Base-by-base conservation (phyloP, 2,888 invertebrate genomes). In the Petrolisthes manimaculis region DNA sequence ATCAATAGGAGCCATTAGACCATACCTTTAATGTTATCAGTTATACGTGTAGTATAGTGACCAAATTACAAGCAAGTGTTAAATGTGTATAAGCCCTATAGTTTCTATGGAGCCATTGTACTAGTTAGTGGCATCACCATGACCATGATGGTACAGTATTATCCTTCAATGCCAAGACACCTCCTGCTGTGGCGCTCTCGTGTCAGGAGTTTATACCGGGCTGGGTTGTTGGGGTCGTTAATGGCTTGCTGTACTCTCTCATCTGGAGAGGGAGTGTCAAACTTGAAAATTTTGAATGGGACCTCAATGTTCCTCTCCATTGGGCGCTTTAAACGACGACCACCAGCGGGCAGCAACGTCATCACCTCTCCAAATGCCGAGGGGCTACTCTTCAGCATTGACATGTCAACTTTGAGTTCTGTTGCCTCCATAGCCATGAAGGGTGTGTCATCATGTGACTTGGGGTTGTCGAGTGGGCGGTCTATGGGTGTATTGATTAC, bases 241-340 rank as follows among this genome's bases (percentile, higher is more conserved):
- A 83, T 12, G 51, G 86, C 86, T 53, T 83, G 54, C 54, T 67
- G 51, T n/a, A 86, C 77, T 21, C 77, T n/a, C 54, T 86, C 86
- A 78, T 86, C 86, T 21, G 86, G 86, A 18, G 86, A 86, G 21
- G 83, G 86, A 37, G 83, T 83, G 67, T 86, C 86, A 83, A 86
- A 86, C 77, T 21, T 71, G 51, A 86, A 86, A 53, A 86, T 78
- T 61, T 24, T 61, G 54, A 86, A 86, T 2, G 86, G 86, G 9
- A 86, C 83, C n/a, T 5, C 6, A 14, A 86, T 77, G 18, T 14
- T 55, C 54, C 78, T 83, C 67, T 86, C 86, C 37, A 54, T 67
- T 21, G 69, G 82, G 9, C 78, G 67, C 54, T 83, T 82, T 12
- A 83, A 67, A 37, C 21, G n/a, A 53, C 51, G 78, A 54, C 18